Evolutionary conservation across 2,797 vertebrate species (phyloP), one percentile per base, ranked within the genome.

Genomic region (Oreortyx pictus): DNA sequence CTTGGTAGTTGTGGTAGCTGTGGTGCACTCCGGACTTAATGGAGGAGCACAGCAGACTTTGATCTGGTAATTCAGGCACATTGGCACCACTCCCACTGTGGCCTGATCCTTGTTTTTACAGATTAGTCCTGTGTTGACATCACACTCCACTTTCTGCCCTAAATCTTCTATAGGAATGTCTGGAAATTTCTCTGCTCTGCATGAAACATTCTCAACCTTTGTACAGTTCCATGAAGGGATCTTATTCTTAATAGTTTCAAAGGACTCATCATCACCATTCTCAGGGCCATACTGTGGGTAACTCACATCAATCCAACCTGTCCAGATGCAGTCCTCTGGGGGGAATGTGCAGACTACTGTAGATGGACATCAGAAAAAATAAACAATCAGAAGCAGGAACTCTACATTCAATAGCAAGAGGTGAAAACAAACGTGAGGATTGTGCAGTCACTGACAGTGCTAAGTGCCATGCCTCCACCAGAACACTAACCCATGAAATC

Each of bases 181-280:
- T 23, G 95, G 95, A 35, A 44, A 96, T 29, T 68, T 25, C 29
- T 17, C 0, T 41, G 96, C 78, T 89, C 96, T 95, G 94, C 96
- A 97, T 0, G 92, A 90, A 86, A 97, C 94, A 14, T 97, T 92
- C 43, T 86, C 57, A 17, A 54, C 90, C 25, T 33, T 86, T 0
- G 3, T 57, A 2, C 97, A 97, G 2, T 72, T 24, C 50, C 60
- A 56, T 54, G 29, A 10, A 6, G 64, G 2, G 12, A 74, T 3
- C 0, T 33, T 12, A 2, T n/a, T 10, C 46, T 2, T 2, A 39
- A 97, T 97, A 25, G 90, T 97, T 2, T 94, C 94, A 78, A 96
- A 96, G 18, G 97, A 97, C 95, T 97, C 97, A 1, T 90, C 56
- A 66, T 97, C 97, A 37, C 97, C 97, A 35, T 37, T 8, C 5